Conservation (phyloP, 2,888 invertebrate species). For the Exocentrus adspersus region DNA sequence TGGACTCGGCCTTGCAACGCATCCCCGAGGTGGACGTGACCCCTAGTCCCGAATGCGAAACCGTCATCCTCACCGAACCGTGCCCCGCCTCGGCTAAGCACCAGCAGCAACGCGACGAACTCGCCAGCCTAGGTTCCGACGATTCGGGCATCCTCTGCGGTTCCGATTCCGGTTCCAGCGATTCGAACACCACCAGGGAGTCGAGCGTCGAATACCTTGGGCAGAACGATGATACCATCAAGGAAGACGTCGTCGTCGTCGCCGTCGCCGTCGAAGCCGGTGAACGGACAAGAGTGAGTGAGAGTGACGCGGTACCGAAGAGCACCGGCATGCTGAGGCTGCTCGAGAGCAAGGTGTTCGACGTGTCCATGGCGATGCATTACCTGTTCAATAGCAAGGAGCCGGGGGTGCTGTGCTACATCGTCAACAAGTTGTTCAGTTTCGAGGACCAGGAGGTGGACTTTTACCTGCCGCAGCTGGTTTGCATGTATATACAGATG, state of each 20-base stretch:
- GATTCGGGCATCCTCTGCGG: slow-evolving; percentile 81
- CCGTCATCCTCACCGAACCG: slow-evolving; percentile 58
- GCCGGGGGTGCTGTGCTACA: slow-evolving; percentile 96
- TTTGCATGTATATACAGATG: slow-evolving; percentile 99
- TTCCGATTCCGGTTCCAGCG: slow-evolving; percentile 66
- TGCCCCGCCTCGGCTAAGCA: slow-evolving; percentile 65
- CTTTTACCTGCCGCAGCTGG: slow-evolving; percentile 96
- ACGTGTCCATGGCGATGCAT: slow-evolving; percentile 98
- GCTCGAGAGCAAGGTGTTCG: slow-evolving; percentile 97
- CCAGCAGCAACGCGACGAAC: slow-evolving; percentile 67
- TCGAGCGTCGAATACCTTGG: slow-evolving; percentile 67
- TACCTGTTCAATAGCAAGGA: slow-evolving; percentile 99
- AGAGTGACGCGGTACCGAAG: slow-evolving; percentile 38
- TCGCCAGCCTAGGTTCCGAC: slow-evolving; percentile 77
- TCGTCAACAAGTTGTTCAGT: slow-evolving; percentile 97
- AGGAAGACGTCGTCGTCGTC: slow-evolving; percentile 54
- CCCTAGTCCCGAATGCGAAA: slow-evolving; percentile 72
- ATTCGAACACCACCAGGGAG: slow-evolving; percentile 63
- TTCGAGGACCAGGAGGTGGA: slow-evolving; percentile 93
- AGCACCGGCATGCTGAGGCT: slow-evolving; percentile 81
- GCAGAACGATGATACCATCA: slow-evolving; percentile 68
- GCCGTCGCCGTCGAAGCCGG: slow-evolving; percentile 49
- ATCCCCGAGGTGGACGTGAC: slow-evolving; percentile 86
- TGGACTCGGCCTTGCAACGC: slow-evolving; percentile 89
- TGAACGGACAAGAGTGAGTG: slow-evolving; percentile 57